phyloP scores from a whole-genome alignment of 23 tunicate genomes.

The Ascidia mentula region DNA sequence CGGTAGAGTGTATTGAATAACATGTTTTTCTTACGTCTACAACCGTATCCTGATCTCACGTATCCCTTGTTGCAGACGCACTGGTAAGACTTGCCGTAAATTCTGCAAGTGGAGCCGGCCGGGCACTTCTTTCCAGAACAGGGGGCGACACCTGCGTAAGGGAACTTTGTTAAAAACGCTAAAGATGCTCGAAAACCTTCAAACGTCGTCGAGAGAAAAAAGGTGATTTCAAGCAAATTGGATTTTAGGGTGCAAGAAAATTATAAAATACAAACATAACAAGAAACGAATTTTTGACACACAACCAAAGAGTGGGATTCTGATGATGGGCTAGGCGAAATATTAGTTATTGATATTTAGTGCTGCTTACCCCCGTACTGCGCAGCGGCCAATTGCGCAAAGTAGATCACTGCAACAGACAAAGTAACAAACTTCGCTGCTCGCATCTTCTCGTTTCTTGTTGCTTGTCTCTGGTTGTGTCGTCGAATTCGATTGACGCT shows the following conservation, averaged over 20 bases:
- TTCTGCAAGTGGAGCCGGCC: not conserved
- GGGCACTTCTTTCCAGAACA: not conserved
- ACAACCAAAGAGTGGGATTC: too few species aligned
- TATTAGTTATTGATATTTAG: too few species aligned
- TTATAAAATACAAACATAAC: too few species aligned
- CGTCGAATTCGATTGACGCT: not conserved
- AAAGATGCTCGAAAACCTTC: too few species aligned
- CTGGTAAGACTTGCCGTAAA: not conserved
- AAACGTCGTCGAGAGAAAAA: too few species aligned
- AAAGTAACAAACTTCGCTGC: not conserved
- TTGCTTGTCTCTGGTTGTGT: not conserved
- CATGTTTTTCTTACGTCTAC: constrained; percentile 3
- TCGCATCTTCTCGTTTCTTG: not conserved
- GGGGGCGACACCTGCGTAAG: not conserved
- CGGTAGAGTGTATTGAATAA: too few species aligned
- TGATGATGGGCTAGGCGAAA: too few species aligned
- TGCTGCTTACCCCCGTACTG: too few species aligned
- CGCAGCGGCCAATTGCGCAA: not conserved
- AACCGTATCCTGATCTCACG: not conserved
- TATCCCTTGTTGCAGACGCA: not conserved
- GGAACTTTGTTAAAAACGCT: too few species aligned
- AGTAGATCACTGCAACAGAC: not conserved
- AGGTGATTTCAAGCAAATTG: too few species aligned
- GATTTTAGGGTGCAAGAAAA: too few species aligned
- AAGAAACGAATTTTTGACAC: too few species aligned